Conservation (phyloP, 2,888 invertebrate species). For the Lamellibrachia columna region DNA sequence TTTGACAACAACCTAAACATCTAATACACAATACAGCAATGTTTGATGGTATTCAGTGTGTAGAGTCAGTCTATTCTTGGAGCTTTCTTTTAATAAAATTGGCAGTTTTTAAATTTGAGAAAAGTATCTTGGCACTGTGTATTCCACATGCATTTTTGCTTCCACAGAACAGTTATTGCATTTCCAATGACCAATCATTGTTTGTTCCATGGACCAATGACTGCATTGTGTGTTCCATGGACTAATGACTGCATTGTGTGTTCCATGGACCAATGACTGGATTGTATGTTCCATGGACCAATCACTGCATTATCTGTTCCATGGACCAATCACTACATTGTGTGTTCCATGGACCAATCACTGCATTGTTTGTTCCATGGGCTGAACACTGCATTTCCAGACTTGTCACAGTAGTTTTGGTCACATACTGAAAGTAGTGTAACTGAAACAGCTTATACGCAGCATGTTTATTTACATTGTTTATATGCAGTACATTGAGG, state of each 20-base stretch:
- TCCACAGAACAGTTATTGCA: background rate
- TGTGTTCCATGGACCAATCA: background rate
- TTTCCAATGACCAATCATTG: background rate
- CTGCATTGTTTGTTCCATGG: background rate
- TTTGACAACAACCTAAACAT: background rate
- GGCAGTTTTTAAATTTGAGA: background rate
- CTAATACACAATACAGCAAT: background rate
- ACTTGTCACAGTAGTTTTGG: background rate
- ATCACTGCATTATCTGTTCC: background rate
- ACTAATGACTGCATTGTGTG: no score
- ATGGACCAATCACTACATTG: background rate
- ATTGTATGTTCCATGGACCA: background rate
- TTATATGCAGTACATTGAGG: background rate
- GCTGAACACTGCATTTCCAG: background rate
- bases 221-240: no score
- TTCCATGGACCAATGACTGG: no score
- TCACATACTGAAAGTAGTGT: background rate
- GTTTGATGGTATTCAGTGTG: background rate
- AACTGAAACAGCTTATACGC: background rate
- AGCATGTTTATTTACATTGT: background rate
- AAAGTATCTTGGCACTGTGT: background rate
- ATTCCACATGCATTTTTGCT: background rate
- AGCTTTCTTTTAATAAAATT: background rate
- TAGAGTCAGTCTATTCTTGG: background rate
- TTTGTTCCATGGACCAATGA: background rate